Conservation (phyloP, 2,888 invertebrate genomes). For the Leptura quadrifasciata region DNA sequence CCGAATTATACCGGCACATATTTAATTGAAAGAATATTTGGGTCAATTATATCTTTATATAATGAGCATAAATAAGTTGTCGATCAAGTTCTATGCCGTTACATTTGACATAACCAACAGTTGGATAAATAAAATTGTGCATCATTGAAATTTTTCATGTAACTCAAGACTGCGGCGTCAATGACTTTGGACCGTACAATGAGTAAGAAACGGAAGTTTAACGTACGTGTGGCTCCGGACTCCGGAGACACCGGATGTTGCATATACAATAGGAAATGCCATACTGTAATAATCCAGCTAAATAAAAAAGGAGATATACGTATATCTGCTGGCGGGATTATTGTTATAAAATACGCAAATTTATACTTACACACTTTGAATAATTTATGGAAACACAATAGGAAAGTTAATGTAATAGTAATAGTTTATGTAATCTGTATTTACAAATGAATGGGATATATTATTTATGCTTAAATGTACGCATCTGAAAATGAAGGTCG, state of each 20-base stretch:
- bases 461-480: background rate
- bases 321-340: background rate
- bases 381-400: slow-evolving; percentile 8
- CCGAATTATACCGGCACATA: background rate
- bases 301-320: background rate
- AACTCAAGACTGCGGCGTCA: slow-evolving; percentile 51
- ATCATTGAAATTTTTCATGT: background rate
- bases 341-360: slow-evolving; percentile 1
- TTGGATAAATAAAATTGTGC: background rate
- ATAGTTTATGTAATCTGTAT: background rate
- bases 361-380: slow-evolving; percentile 12
- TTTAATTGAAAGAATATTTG: background rate
- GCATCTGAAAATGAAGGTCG: too few relatives aligned
- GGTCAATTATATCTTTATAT: background rate
- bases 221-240: slow-evolving; percentile 57
- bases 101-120: background rate
- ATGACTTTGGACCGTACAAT: slow-evolving; percentile 56
- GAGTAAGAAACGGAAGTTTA: slow-evolving; percentile 57
- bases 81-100: background rate
- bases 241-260: slow-evolving; percentile 57
- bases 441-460: background rate
- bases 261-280: slow-evolving; percentile 44
- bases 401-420: background rate
- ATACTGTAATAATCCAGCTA: slow-evolving; percentile 18
- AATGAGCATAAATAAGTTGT: background rate